Evolutionary conservation across 2,797 vertebrate genomes (phyloP).

Genomic region (Hoplostethus mediterraneus): DNA sequence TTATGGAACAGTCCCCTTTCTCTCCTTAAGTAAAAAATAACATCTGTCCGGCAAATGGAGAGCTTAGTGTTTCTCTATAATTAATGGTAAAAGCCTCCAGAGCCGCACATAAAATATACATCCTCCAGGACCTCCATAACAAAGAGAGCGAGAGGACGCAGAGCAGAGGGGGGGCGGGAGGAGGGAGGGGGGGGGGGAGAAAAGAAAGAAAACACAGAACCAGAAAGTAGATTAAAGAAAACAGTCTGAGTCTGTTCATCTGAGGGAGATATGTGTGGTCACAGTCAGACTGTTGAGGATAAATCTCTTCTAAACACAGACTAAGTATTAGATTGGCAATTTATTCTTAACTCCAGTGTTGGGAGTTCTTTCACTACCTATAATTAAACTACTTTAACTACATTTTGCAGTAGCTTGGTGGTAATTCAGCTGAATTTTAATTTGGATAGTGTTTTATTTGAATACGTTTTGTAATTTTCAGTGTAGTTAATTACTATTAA

Average conservation of each 20-base stretch:
- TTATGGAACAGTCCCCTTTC: slow-evolving; percentile 86
- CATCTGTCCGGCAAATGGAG: slow-evolving; percentile 87
- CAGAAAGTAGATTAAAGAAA: slow-evolving; percentile 32
- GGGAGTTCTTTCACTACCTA: too few species aligned
- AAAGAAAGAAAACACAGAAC: slow-evolving; percentile 31
- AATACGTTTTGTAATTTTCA: too few species aligned
- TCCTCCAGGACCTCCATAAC: slow-evolving; percentile 72
- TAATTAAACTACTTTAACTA: too few species aligned
- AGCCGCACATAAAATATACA: slow-evolving; percentile 87
- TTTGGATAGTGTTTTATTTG: too few species aligned
- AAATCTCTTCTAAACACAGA: neutral
- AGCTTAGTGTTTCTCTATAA: slow-evolving; percentile 88
- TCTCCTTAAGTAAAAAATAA: slow-evolving; percentile 87
- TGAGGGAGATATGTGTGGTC: neutral
- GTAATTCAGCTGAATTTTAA: too few species aligned
- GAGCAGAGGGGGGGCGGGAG: slow-evolving; percentile 18
- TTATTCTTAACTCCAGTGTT: too few species aligned
- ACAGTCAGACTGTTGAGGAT: neutral
- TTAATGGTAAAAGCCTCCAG: slow-evolving; percentile 89
- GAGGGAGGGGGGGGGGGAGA: slow-evolving; percentile 33
- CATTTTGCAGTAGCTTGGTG: too few species aligned
- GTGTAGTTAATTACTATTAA: too few species aligned
- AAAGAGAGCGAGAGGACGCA: slow-evolving; percentile 74
- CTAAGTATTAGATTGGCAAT: too few species aligned
- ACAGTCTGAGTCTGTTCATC: neutral